Evolutionary conservation across 2,888 invertebrate species (phyloP), one percentile per base, ranked within the genome.

Genomic region (Xestia sexstrigata): DNA sequence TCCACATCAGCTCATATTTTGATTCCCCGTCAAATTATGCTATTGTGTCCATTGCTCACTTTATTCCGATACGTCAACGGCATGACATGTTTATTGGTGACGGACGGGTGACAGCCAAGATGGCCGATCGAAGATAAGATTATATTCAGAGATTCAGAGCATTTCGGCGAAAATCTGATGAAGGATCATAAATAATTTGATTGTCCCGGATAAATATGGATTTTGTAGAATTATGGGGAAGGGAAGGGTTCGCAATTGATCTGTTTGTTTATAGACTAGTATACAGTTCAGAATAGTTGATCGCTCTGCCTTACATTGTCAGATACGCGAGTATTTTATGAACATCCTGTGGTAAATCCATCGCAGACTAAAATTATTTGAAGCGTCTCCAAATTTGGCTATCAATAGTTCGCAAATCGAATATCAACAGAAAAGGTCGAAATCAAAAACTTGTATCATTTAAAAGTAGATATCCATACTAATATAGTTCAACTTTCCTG

Each of bases 81-180:
- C 66, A 83, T 93, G 96, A 96, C 95, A 94, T 96, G 95, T 96
- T 96, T 96, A 96, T 96, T 94, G 95, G 89, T 91, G 92, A 93
- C 85, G 86, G 90, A 88, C 88, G 89, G 90, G 82, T 85, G 89
- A 87, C 83, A 86, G 78, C 65, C 88, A 87, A 88, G 93, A 94
- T 93, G 91, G 85, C 84, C 84, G 93, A 92, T 93, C 86, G 42
- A 81, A 86, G 95, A 95, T 95, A 95, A 94, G 93, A 96, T 95
- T 94, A 93, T 91, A 93, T 92, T 93, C 91, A 87, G 85, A 88
- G 82, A 93, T 92, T 93, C 91, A 86, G 86, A 89, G 83, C 82
- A 84, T 90, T 90, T 88, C 88, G 88, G 85, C 89, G 87, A 86
- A 90, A 88, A 83, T 83, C 86, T 86, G 82, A 86, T 89, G 88